Conservation (phyloP, 2,797 vertebrate species). For the Sebastes matsubarae region DNA sequence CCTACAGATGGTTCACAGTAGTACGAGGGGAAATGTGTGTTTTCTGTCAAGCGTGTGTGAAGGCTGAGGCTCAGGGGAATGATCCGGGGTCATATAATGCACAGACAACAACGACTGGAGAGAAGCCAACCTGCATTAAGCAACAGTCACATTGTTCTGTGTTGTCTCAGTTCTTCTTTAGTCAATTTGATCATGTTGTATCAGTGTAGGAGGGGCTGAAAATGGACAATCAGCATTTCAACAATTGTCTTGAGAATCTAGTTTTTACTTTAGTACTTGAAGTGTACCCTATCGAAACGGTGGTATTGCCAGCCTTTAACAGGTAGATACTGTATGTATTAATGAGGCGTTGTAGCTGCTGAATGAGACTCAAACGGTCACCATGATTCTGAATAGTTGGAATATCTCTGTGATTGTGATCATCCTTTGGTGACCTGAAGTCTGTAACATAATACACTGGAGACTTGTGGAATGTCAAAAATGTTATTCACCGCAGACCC, state of each 20-base stretch:
- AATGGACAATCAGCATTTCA: not conserved
- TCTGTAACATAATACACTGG: constrained; percentile 10
- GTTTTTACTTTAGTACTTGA: not conserved
- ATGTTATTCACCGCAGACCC: constrained; percentile 25
- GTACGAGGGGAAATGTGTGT: constrained; percentile 58
- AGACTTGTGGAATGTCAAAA: constrained; percentile 50
- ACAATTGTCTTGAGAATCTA: not conserved
- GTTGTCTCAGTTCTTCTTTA: not conserved
- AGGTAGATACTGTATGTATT: not conserved
- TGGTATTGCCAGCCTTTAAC: not conserved
- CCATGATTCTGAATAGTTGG: not conserved
- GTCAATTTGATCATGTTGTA: not conserved
- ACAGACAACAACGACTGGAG: constrained; percentile 19
- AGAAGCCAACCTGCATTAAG: not conserved
- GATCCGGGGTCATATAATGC: constrained; percentile 9
- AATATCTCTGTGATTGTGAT: constrained; percentile 1
- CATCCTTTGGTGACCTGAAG: constrained; percentile 1
- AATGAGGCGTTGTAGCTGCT: not conserved
- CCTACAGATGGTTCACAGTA: constrained; percentile 55
- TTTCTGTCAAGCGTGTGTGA: constrained; percentile 72
- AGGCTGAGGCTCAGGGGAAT: constrained; percentile 27
- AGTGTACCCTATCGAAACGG: not conserved
- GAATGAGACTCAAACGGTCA: not conserved
- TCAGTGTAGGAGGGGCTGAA: not conserved
- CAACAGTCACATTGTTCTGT: not conserved